Percentiles rank a stretch among this genome's conserved stretches.
Evolutionary conservation across 2,888 invertebrate genomes (phyloP).

Genomic region (Pachycephus smyrnensis): DNA sequence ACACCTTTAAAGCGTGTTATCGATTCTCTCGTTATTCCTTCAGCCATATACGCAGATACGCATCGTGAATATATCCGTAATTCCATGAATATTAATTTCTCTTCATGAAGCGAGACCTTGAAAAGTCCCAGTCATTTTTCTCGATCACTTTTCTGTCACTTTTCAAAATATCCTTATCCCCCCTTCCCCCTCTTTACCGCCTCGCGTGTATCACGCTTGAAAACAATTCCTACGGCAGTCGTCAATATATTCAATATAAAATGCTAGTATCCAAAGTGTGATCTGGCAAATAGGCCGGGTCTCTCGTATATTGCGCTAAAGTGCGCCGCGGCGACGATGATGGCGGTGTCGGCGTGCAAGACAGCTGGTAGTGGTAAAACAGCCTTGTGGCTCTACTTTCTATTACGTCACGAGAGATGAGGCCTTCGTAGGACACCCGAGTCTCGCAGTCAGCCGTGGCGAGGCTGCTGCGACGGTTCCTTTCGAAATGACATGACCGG

Average conservation of each 20-base stretch:
- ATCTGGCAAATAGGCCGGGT: background rate
- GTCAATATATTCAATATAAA: background rate
- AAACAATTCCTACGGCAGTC: background rate
- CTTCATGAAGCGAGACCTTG: background rate
- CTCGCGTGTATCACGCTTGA: background rate
- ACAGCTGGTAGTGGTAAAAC: constrained; percentile 37
- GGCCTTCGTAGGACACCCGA: constrained; percentile 40
- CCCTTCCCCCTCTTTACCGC: background rate
- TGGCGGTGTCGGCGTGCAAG: constrained; percentile 16
- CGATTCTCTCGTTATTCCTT: background rate
- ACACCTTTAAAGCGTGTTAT: background rate
- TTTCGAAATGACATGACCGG: background rate
- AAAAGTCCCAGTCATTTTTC: background rate
- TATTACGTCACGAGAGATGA: constrained; percentile 51
- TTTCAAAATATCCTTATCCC: background rate
- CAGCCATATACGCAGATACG: background rate
- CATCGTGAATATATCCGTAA: background rate
- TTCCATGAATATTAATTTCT: background rate
- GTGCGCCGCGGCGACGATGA: background rate
- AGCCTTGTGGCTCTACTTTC: constrained; percentile 57
- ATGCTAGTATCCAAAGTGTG: background rate
- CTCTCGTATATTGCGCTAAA: background rate
- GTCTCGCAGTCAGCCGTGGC: constrained; percentile 2
- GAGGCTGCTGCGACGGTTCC: background rate
- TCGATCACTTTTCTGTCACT: background rate